Percentiles rank a stretch among this genome's conserved stretches.
Conservation (phyloP, 2,797 vertebrate genomes). For the Agapornis canus region DNA sequence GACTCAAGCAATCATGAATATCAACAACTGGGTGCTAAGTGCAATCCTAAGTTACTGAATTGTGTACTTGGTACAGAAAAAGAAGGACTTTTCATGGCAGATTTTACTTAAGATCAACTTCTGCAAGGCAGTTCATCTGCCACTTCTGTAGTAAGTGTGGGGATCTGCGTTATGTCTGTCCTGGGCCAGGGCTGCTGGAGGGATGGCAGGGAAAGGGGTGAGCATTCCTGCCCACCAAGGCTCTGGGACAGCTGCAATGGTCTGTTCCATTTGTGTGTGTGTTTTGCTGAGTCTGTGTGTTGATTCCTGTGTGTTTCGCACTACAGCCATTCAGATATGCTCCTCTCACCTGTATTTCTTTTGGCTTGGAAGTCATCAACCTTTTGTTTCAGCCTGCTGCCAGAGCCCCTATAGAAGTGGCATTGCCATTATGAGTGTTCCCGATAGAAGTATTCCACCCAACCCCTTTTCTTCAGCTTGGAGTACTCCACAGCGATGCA, state of each 20-base stretch:
- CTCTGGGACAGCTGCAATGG: fast-evolving
- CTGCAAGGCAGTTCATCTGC: not conserved
- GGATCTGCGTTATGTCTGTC: not conserved
- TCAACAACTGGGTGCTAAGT: not conserved
- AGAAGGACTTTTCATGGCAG: not conserved
- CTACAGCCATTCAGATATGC: not conserved
- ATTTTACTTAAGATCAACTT: not conserved
- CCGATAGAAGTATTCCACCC: not conserved
- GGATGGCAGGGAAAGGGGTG: not conserved
- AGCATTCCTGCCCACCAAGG: not conserved
- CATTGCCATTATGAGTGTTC: not conserved
- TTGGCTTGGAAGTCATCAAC: not conserved
- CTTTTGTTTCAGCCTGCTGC: not conserved
- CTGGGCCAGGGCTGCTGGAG: not conserved
- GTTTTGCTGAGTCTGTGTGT: not conserved
- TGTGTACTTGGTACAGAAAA: fast-evolving
- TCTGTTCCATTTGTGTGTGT: not conserved
- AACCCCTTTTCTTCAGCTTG: not conserved
- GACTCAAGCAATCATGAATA: not conserved
- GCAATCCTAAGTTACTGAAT: not conserved
- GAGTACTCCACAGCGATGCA: not conserved
- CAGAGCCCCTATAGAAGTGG: fast-evolving
- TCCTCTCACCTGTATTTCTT: not conserved
- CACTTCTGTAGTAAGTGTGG: not conserved
- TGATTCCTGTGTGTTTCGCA: not conserved